Base-by-base conservation (phyloP, 1,140 invertebrate species). In the Hyles vespertilio region DNA sequence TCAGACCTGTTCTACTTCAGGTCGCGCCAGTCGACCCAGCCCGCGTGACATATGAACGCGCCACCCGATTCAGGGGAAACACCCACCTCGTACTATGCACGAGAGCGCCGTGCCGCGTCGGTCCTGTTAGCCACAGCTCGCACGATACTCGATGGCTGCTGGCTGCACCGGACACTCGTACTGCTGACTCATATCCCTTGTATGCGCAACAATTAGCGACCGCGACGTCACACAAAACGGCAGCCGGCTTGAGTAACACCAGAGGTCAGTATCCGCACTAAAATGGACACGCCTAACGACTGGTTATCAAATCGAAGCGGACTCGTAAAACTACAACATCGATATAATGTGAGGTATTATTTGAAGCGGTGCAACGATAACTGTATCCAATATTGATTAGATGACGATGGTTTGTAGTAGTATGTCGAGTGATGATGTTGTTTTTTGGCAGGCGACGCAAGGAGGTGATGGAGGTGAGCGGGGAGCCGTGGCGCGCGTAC, bases 271-370 rank as follows among this genome's bases (percentile, higher is more conserved):
- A 87, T 89, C 78, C 81, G 82, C 83, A 84, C 81, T 80, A 76
- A 87, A 86, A 86, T 84, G 83, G 83, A 86, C 83, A 87, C 86
- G 81, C 86, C 86, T 89, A 89, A 88, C 84, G 85, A 89, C 86
- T 86, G 86, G 86, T 87, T 89, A 82, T 81, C 80, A 80, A 81
- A 69, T 81, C 81, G 86, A 83, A 85, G 78, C 79, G 74, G 79
- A 72, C 77, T 79, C 77, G 79, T 86, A 83, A 84, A 85, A 80
- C 85, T 79, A 84, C 80, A 80, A 69, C 76, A 76, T 75, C 77
- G 75, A 77, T 72, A 76, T 87, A 84, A 79, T 84, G 79, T 87
- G 81, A 82, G 81, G 81, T 82, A 79, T 67, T 74, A 68, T 80
- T 74, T 79, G 81, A 82, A 80, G 75, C 83, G 8, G 8, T 40